A percentile compares a stretch with the other conserved stretches of the same genome.
Evolutionary conservation across 2,888 invertebrate species (phyloP).

Genomic region (Microplitis manilae): DNA sequence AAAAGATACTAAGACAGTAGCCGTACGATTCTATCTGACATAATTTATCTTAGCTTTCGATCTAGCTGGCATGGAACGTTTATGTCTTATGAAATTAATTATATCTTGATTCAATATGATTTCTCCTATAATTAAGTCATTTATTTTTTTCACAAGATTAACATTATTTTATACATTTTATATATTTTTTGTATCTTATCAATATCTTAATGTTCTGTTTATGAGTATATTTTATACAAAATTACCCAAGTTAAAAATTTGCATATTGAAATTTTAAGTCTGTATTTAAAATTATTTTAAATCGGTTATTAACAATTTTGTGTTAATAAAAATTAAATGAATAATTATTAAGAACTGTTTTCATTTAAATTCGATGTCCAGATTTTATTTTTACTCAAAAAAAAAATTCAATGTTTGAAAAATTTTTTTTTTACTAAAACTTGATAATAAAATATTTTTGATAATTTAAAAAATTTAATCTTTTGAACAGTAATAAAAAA

Average conservation of each 20-base stretch:
- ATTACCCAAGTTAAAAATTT: background rate
- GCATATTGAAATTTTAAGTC: background rate
- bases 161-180: background rate
- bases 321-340: too few relatives aligned
- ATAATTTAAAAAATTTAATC: too few relatives aligned
- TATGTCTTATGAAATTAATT: conserved; percentile 36
- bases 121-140: conserved; percentile 33
- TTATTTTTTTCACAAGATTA: background rate
- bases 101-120: conserved; percentile 21
- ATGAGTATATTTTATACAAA: background rate
- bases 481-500: background rate
- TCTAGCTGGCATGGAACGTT: conserved; percentile 39
- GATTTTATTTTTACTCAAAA: too few relatives aligned
- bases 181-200: background rate
- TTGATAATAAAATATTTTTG: too few relatives aligned
- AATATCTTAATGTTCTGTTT: background rate
- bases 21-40: conserved; percentile 46
- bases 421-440: too few relatives aligned
- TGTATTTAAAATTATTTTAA: too few relatives aligned
- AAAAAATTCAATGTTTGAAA: too few relatives aligned
- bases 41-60: conserved; percentile 48
- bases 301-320: too few relatives aligned
- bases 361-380: too few relatives aligned
- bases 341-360: too few relatives aligned
- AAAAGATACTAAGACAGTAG: conserved; percentile 45